A percentile compares a stretch with the other conserved stretches of the same genome.
Conservation (phyloP, 2,797 vertebrate genomes). For the Prionace glauca region DNA sequence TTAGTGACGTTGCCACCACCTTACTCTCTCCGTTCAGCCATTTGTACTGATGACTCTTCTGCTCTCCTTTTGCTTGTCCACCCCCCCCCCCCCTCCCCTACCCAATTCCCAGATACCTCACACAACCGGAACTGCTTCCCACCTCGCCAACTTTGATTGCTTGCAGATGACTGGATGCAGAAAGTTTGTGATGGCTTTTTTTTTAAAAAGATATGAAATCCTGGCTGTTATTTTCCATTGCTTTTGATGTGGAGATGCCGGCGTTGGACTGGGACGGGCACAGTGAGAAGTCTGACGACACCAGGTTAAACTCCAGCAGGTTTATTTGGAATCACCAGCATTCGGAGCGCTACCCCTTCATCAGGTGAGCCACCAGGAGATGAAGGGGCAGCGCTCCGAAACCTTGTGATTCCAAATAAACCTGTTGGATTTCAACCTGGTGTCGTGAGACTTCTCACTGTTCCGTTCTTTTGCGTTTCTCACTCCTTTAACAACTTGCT, state of each 20-base stretch:
- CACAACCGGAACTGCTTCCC: background rate
- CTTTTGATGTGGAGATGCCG: background rate
- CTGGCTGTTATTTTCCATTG: background rate
- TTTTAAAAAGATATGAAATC: background rate
- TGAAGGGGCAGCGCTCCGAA: no score
- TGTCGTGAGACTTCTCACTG: no score
- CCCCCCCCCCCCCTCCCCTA: background rate
- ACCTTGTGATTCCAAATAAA: no score
- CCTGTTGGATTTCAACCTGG: no score
- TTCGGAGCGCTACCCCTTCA: no score
- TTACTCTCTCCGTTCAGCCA: background rate
- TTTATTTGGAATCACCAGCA: no score
- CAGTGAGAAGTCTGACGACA: no score
- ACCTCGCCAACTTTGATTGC: background rate
- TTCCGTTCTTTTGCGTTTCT: background rate
- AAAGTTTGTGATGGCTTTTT: constrained; percentile 48
- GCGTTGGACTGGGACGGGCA: no score
- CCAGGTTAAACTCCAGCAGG: no score
- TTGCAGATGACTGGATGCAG: constrained; percentile 75
- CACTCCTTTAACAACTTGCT: background rate
- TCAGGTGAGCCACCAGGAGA: no score
- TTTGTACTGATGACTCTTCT: background rate
- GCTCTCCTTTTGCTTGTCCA: background rate
- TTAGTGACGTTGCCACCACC: background rate
- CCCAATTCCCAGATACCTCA: background rate